A percentile compares a stretch with the other conserved stretches of the same genome.
Conservation (phyloP, 2,888 invertebrate species). For the Conus canariensis region DNA sequence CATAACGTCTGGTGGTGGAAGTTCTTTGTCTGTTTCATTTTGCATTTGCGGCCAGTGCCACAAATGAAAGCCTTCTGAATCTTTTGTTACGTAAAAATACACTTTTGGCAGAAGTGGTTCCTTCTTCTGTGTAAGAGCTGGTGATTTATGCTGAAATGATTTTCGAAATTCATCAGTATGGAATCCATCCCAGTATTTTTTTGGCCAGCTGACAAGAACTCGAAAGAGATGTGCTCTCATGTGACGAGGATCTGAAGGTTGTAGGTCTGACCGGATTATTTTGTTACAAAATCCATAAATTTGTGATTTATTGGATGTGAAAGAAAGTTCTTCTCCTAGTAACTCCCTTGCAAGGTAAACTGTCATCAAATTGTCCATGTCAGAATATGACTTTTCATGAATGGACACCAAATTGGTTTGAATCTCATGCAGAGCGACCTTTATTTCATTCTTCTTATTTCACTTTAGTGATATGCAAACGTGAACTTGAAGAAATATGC, state of each 20-base stretch:
- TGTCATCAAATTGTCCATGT: conserved; percentile 29
- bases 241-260: background rate
- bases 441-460: background rate
- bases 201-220: conserved; percentile 24
- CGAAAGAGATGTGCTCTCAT: conserved; percentile 28
- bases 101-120: conserved; percentile 28
- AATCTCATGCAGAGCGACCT: background rate
- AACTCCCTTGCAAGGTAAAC: conserved; percentile 5
- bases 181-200: conserved; percentile 3
- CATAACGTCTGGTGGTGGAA: background rate
- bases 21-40: background rate
- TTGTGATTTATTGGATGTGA: background rate
- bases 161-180: background rate
- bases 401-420: background rate
- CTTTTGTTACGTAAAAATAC: background rate
- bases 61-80: background rate
- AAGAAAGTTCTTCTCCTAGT: background rate
- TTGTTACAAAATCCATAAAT: conserved; percentile 13
- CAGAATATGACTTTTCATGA: background rate
- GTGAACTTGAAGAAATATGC: background rate
- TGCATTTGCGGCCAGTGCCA: conserved; percentile 19
- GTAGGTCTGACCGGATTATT: background rate
- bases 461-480: background rate
- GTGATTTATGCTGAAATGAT: conserved; percentile 22
- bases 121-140: background rate